phyloP scores from a whole-genome alignment of 2,113 vertebrate genomes.

The Porphyrio hochstetteri region DNA sequence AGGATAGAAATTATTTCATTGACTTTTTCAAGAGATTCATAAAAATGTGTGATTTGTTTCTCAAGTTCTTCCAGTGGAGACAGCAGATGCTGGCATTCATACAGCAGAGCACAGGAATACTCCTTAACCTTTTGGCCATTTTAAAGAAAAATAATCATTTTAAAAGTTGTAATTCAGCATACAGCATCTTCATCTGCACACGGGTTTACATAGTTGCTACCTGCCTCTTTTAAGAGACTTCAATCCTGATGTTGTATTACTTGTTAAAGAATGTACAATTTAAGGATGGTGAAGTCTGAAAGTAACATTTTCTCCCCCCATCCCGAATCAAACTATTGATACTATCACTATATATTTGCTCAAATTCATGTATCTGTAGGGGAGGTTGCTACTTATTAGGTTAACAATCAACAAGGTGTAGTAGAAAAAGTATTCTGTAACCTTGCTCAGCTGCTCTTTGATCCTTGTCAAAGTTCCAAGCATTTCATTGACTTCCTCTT shows the following conservation, averaged over 20 bases:
- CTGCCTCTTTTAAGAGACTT: not conserved
- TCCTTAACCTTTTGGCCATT: constrained; percentile 84
- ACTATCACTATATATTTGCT: not conserved
- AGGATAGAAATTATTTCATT: constrained; percentile 81
- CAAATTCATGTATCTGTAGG: not conserved
- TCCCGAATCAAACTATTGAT: not conserved
- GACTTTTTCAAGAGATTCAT: constrained; percentile 87
- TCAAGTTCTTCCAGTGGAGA: constrained; percentile 89
- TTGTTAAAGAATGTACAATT: not conserved
- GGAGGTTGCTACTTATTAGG: not conserved
- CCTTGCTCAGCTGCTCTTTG: constrained; percentile 89
- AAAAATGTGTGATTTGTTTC: constrained; percentile 88
- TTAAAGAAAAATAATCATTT: not conserved
- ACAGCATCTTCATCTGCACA: not conserved
- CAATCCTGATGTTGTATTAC: not conserved
- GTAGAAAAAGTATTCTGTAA: constrained; percentile 30
- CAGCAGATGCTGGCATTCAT: constrained; percentile 85
- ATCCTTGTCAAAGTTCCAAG: constrained; percentile 80
- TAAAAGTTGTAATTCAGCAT: not conserved
- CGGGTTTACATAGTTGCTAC: not conserved
- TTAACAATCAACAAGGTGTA: not conserved
- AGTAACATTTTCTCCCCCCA: not conserved
- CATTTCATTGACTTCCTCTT: constrained; percentile 84
- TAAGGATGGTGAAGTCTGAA: not conserved
- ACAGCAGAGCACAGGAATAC: constrained; percentile 78